Percentiles rank a stretch among this genome's conserved stretches.
phyloP scores from a whole-genome alignment of 2,113 vertebrate genomes.

The Halcyon malimbica region DNA sequence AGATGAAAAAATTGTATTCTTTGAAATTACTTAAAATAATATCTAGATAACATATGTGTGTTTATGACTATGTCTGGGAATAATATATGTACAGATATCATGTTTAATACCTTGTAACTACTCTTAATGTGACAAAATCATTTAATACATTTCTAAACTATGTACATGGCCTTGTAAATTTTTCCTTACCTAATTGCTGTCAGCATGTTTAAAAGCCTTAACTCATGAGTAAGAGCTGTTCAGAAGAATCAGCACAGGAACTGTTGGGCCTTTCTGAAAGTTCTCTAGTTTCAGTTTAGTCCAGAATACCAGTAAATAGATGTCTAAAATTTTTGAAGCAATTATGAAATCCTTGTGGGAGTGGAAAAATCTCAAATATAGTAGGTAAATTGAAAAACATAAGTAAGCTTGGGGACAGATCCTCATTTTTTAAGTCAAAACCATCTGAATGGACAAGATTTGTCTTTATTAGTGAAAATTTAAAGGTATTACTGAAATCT shows the following conservation, averaged over 20 bases:
- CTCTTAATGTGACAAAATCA: background rate
- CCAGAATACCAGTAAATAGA: background rate
- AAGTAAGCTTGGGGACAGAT: background rate
- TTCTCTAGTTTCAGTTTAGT: background rate
- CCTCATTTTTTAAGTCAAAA: background rate
- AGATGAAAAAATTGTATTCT: rapidly evolving
- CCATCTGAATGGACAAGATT: background rate
- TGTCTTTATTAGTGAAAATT: background rate
- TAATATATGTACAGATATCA: background rate
- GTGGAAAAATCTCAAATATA: background rate
- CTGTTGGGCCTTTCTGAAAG: background rate
- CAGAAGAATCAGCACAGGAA: background rate
- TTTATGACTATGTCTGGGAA: background rate
- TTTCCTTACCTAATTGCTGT: background rate
- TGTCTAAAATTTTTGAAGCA: rapidly evolving
- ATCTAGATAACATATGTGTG: background rate
- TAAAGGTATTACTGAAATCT: background rate
- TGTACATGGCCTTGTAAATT: background rate
- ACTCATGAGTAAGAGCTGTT: background rate
- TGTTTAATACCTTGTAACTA: background rate
- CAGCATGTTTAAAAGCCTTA: background rate
- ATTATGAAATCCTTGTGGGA: background rate
- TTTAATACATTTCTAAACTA: background rate
- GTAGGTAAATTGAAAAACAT: background rate
- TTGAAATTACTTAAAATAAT: background rate